Evolutionary conservation across 2,113 vertebrate species (phyloP).

Genomic region (Bolborhynchus lineola): DNA sequence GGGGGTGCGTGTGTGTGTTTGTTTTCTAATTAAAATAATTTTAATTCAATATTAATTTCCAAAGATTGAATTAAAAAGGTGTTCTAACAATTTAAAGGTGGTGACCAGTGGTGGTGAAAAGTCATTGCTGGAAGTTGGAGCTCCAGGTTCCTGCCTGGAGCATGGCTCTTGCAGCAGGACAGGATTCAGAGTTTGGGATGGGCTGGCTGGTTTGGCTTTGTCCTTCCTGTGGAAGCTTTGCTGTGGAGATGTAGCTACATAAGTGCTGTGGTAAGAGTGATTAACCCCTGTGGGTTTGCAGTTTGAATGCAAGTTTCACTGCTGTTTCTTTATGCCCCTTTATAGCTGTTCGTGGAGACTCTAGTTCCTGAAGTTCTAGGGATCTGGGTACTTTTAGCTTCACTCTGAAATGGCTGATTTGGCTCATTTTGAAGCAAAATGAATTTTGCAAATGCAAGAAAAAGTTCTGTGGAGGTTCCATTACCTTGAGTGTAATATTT

Average conservation of each 20-base stretch:
- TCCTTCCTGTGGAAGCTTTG: background rate
- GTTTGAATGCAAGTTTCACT: background rate
- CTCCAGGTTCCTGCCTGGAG: background rate
- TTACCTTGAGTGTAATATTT: background rate
- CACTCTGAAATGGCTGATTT: background rate
- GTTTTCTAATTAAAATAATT: background rate
- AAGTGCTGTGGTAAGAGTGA: background rate
- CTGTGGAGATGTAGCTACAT: background rate
- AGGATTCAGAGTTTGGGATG: background rate
- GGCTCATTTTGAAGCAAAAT: background rate
- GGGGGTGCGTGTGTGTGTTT: background rate
- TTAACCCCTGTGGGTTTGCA: background rate
- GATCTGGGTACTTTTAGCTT: background rate
- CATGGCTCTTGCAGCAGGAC: background rate
- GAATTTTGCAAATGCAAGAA: background rate
- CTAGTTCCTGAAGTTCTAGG: background rate
- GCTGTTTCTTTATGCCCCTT: background rate
- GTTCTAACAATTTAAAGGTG: background rate
- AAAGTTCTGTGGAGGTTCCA: background rate
- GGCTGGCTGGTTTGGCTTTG: background rate
- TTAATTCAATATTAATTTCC: background rate
- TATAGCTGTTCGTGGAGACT: background rate
- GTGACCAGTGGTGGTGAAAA: background rate
- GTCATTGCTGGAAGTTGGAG: background rate
- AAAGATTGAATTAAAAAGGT: background rate